Evolutionary conservation across 2,113 vertebrate genomes (phyloP).

Genomic region (Rhabdomys dilectus): DNA sequence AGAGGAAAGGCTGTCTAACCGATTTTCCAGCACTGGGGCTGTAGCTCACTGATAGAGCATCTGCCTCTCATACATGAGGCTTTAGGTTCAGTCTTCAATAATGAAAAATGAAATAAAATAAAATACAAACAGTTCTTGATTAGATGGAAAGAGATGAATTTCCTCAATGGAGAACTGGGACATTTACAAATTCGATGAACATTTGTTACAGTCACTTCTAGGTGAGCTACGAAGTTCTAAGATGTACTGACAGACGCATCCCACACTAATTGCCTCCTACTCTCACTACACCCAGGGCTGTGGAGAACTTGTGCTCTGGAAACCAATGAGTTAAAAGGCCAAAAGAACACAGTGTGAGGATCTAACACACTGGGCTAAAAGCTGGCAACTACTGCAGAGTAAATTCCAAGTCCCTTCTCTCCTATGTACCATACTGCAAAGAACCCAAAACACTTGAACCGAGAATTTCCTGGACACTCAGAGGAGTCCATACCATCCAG

Average conservation of each 20-base stretch:
- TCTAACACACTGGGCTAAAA: not conserved
- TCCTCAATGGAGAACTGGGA: not conserved
- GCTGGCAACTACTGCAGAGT: not conserved
- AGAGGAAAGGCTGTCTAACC: not conserved
- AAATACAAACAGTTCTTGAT: not conserved
- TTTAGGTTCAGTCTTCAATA: not conserved
- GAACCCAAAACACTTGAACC: not conserved
- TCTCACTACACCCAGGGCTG: not conserved
- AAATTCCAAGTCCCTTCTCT: not conserved
- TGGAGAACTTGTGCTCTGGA: not conserved
- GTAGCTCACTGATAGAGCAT: too few relatives aligned
- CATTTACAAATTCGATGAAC: slow-evolving; percentile 29
- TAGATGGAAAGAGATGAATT: not conserved
- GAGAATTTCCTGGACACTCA: not conserved
- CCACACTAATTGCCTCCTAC: not conserved
- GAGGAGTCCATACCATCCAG: not conserved
- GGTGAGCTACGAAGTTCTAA: not conserved
- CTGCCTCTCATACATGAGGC: not conserved
- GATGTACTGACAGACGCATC: not conserved
- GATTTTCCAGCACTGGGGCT: not conserved
- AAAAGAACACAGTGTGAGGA: not conserved
- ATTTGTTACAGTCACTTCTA: not conserved
- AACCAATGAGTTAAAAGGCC: not conserved
- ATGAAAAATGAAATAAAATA: not conserved
- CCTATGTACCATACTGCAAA: not conserved